Evolutionary conservation across 2,797 vertebrate genomes (phyloP).

Genomic region (Schizothorax lantsangensis): DNA sequence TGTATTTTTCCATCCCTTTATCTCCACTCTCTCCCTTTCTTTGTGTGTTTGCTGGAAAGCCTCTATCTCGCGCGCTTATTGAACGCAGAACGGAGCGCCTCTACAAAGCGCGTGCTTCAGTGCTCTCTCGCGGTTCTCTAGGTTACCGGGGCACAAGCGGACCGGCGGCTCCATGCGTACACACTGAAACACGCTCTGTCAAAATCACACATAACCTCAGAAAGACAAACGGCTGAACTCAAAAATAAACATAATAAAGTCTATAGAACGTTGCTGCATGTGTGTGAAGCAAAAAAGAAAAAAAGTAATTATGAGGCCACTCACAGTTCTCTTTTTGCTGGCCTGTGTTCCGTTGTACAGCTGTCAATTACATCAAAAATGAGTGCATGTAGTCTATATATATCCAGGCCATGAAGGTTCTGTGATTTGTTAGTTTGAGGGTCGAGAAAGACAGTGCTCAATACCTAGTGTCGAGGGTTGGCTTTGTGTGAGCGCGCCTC

Average conservation of each 20-base stretch:
- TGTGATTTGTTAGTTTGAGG: background rate
- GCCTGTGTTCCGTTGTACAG: background rate
- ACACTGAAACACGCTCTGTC: conserved; percentile 32
- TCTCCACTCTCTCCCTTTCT: conserved; percentile 69
- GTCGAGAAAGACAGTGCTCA: background rate
- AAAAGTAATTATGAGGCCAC: background rate
- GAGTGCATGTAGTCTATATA: background rate
- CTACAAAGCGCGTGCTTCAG: conserved; percentile 86
- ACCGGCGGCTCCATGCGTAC: conserved; percentile 56
- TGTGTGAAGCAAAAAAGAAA: background rate
- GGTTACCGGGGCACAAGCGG: conserved; percentile 83
- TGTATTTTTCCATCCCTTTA: conserved; percentile 73
- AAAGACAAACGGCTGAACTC: conserved; percentile 1
- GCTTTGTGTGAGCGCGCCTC: conserved; percentile 32
- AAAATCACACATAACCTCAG: conserved; percentile 30
- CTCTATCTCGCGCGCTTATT: conserved; percentile 79
- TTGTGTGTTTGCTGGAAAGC: conserved; percentile 82
- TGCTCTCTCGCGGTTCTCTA: conserved; percentile 86
- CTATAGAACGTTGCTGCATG: no score
- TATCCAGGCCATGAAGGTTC: background rate
- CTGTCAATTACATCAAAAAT: background rate
- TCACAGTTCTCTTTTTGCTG: background rate
- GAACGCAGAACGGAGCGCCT: conserved; percentile 79
- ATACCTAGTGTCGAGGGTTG: background rate
- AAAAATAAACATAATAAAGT: conserved; percentile 25